phyloP scores from a whole-genome alignment of 2,888 invertebrate genomes.

The Trachelus tabidus region DNA sequence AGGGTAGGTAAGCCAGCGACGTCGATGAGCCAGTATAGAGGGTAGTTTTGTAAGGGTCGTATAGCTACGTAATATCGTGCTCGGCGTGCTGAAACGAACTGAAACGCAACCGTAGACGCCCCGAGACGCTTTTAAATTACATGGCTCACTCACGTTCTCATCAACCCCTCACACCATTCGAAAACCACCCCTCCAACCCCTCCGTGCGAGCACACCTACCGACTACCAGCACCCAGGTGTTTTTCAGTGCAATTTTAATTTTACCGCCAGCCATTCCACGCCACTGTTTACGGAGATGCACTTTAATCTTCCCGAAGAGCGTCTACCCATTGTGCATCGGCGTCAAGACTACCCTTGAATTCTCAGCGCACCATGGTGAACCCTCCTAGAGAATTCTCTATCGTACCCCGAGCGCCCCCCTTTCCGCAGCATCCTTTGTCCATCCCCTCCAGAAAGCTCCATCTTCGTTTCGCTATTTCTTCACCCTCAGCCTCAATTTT shows the following conservation, averaged over 20 bases:
- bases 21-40: too few species aligned
- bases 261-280: conserved; percentile 41
- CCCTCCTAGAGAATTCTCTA: background rate
- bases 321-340: conserved; percentile 37
- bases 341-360: background rate
- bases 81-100: background rate
- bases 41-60: too few species aligned
- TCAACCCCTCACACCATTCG: too few species aligned
- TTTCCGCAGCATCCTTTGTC: too few species aligned
- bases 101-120: too few species aligned
- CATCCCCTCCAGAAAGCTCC: too few species aligned
- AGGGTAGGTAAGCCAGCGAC: too few species aligned
- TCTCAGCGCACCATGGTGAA: background rate
- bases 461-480: background rate
- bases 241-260: conserved; percentile 47
- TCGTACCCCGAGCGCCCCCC: too few species aligned
- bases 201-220: background rate
- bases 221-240: conserved; percentile 11
- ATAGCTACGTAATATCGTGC: background rate
- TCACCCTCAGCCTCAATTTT: conserved; percentile 14
- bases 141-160: conserved; percentile 12
- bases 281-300: conserved; percentile 33
- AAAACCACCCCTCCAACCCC: too few species aligned
- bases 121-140: conserved; percentile 42
- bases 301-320: conserved; percentile 51